Base-by-base conservation (phyloP, 2,113 vertebrate species). In the Laterallus jamaicensis region DNA sequence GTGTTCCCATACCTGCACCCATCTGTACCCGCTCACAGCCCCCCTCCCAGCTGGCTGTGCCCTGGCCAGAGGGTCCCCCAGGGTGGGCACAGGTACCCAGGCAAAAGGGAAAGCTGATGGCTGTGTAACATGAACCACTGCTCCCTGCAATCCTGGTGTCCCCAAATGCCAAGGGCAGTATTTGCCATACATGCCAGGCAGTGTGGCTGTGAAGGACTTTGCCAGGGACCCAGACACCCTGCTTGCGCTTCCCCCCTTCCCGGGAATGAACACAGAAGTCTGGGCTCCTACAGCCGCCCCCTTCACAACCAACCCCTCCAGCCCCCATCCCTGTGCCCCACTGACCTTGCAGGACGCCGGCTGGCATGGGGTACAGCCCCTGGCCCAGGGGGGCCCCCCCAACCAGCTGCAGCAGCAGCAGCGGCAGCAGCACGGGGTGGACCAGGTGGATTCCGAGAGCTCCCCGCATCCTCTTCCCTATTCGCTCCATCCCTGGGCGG, bases 341-440 rank as follows among this genome's bases (percentile, higher is more conserved):
- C 97, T 96, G 98, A 99, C 99, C 99, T 99, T 98, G 98, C 37
- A 99, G 97, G 35, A 98, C 92, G 67, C 94, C 96, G 86, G 97
- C 97, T 7, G 99, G 98, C 98, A 99, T 98, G 96, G 97, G 98
- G 98, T 98, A 98, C 71, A 98, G 97, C 88, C 98, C 98, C 96
- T 98, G 98, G 88, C 95, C 97, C 47, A 98, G 35, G 16, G 99
- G 98, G 35, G 97, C 98, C 5, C 97, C 98, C 81, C 83, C 71
- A 15, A 91, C 94, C 92, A 97, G 96, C 81, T 97, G 97, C 95
- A 98, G 93, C 69, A 95, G 84, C 92, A 98, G 80, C 86, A 98
- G 86, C n/a, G 56, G 95, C 55, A 97, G 89, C 83, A 98, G 95
- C 93, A 93, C 7, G 0, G 31, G 18, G 39, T 42, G 60, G 16